These are phyloP conservation scores for Frankliniella fusca DNA, from an alignment of 2,888 invertebrate genomes.

Conservation along the genomic window DNA sequence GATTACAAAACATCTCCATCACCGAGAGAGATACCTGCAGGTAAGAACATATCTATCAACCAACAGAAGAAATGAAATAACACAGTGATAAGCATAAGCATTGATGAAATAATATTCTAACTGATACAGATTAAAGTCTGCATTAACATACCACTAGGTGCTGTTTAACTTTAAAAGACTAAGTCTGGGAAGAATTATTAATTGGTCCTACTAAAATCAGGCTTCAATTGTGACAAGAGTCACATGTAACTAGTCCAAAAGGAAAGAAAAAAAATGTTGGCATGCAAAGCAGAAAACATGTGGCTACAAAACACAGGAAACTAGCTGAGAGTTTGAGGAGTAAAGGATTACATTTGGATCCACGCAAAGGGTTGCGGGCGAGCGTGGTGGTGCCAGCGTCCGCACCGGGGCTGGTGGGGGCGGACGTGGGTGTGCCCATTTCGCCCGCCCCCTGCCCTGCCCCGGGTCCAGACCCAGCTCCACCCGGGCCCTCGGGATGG, in stretches of 20 bases:
- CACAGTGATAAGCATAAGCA: background rate
- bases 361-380: conserved; percentile 72
- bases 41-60: background rate
- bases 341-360: conserved; percentile 69
- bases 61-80: no score
- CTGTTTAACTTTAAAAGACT: conserved; percentile 40
- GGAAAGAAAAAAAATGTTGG: background rate
- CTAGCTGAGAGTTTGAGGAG: conserved; percentile 35
- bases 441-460: conserved; percentile 36
- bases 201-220: no score
- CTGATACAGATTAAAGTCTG: conserved; percentile 31
- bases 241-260: background rate
- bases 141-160: conserved; percentile 33
- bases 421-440: conserved; percentile 45
- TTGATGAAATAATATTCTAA: conserved; percentile 27
- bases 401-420: conserved; percentile 49
- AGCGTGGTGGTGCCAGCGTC: conserved; percentile 44
- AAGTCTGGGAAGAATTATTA: background rate
- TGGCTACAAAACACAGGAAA: conserved; percentile 32
- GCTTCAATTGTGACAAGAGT: background rate
- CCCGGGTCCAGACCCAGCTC: conserved; percentile 30
- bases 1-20: background rate
- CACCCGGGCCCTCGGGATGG: conserved; percentile 56
- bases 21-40: background rate
- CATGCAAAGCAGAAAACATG: conserved; percentile 31